Percentiles rank a stretch among this genome's conserved stretches.
These are phyloP conservation scores for Phyllopteryx taeniolatus DNA, from an alignment of 2,113 vertebrate species.

Conservation along the genomic window DNA sequence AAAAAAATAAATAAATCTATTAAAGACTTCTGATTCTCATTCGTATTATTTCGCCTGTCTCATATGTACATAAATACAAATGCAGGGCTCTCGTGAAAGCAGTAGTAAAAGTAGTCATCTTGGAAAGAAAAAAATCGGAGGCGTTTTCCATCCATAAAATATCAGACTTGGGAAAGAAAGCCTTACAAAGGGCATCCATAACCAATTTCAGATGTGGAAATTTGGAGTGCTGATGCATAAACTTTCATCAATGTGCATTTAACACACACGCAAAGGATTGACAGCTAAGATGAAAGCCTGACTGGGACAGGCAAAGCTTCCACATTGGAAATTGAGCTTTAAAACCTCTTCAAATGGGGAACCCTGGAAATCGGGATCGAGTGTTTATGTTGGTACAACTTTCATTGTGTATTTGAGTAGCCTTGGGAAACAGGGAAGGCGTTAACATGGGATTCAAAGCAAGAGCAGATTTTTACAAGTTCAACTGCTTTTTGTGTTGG, in stretches of 20 bases:
- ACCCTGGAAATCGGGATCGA: slow-evolving; percentile 13
- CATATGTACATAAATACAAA: not conserved
- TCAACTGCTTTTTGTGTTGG: not conserved
- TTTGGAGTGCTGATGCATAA: slow-evolving; percentile 22
- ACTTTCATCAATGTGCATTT: slow-evolving; percentile 23
- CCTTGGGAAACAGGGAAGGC: slow-evolving; percentile 6
- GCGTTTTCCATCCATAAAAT: slow-evolving; percentile 21
- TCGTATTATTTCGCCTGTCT: not conserved
- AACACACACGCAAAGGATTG: slow-evolving; percentile 32
- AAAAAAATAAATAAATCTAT: slow-evolving; percentile 5
- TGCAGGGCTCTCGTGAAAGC: slow-evolving; percentile 4
- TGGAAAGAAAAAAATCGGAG: not conserved
- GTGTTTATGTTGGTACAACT: slow-evolving; percentile 30
- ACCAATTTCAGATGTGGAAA: slow-evolving; percentile 40
- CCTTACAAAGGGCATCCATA: slow-evolving; percentile 18
- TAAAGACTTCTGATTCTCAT: not conserved
- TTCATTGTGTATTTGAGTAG: slow-evolving; percentile 10
- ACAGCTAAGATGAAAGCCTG: slow-evolving; percentile 18
- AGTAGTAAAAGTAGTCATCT: not conserved
- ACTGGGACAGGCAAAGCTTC: slow-evolving; percentile 10
- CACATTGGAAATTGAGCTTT: slow-evolving; percentile 13
- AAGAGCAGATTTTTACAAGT: not conserved
- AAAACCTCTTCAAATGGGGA: slow-evolving; percentile 18
- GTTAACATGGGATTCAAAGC: slow-evolving; percentile 11
- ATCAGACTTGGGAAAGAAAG: slow-evolving; percentile 10